These are phyloP conservation scores for Lasaia peninsularis DNA, from an alignment of 1,140 invertebrate genomes.

Conservation along the genomic window DNA sequence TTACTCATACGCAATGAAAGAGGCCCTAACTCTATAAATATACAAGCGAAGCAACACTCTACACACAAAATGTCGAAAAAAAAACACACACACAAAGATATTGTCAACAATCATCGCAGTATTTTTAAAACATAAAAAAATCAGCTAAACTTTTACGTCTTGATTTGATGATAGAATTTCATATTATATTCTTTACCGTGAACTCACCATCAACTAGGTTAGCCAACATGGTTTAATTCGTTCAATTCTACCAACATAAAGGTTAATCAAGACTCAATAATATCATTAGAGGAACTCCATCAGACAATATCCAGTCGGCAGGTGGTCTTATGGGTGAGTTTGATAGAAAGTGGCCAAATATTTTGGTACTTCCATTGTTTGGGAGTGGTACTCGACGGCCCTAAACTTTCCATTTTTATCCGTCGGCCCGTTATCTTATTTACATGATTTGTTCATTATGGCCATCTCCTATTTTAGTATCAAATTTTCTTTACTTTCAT, in stretches of 20 bases:
- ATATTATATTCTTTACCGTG: too few species aligned
- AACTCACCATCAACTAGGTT: background rate
- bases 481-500: too few species aligned
- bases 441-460: background rate
- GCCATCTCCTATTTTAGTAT: too few species aligned
- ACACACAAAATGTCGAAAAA: too few species aligned
- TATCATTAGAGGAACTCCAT: constrained; percentile 1
- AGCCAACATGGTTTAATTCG: background rate
- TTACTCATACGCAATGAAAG: too few species aligned
- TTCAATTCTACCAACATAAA: constrained; percentile 8
- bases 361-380: constrained; percentile 6
- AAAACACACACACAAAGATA: too few species aligned
- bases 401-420: constrained; percentile 13
- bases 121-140: too few species aligned
- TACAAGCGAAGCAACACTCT: too few species aligned
- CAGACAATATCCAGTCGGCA: constrained; percentile 2
- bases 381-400: background rate
- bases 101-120: too few species aligned
- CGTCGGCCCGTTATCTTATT: background rate
- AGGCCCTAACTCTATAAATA: too few species aligned
- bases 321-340: background rate
- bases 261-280: constrained; percentile 9
- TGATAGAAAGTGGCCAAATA: constrained; percentile 10
- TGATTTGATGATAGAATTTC: too few species aligned
- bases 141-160: too few species aligned